Evolutionary conservation across 2,113 vertebrate genomes (phyloP).

Genomic region (Lethenteron reissneri): DNA sequence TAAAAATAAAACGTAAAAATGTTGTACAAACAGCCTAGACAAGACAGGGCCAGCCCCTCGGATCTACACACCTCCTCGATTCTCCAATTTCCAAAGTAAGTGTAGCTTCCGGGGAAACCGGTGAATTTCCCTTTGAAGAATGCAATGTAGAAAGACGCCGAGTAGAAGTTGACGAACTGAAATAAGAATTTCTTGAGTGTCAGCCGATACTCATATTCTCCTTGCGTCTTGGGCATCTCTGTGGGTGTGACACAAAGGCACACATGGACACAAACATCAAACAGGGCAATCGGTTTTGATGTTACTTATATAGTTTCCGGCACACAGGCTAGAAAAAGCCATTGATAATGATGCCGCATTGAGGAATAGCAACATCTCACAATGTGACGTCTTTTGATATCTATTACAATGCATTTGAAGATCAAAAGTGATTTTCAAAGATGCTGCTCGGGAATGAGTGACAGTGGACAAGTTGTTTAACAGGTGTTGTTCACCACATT

Average conservation of each 20-base stretch:
- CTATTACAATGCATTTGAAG: no score
- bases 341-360: no score
- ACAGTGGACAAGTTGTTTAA: no score
- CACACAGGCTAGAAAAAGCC: no score
- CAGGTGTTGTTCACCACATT: no score
- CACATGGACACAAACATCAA: no score
- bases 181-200: constrained; percentile 92
- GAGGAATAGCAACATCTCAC: no score
- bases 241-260: constrained; percentile 14
- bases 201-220: constrained; percentile 71
- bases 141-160: constrained; percentile 81
- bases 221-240: constrained; percentile 72
- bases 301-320: no score
- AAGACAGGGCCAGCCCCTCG: neutral
- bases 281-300: no score
- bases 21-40: neutral
- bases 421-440: no score
- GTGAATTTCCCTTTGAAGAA: constrained; percentile 78
- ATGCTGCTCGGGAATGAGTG: no score
- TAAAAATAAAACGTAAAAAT: neutral
- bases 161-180: constrained; percentile 89
- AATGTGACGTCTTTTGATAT: no score
- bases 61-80: constrained; percentile 49
- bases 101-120: constrained; percentile 47
- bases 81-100: constrained; percentile 58